Evolutionary conservation across 2,888 invertebrate species (phyloP), one percentile per base, ranked within the genome.

Genomic region (Timema cristinae): DNA sequence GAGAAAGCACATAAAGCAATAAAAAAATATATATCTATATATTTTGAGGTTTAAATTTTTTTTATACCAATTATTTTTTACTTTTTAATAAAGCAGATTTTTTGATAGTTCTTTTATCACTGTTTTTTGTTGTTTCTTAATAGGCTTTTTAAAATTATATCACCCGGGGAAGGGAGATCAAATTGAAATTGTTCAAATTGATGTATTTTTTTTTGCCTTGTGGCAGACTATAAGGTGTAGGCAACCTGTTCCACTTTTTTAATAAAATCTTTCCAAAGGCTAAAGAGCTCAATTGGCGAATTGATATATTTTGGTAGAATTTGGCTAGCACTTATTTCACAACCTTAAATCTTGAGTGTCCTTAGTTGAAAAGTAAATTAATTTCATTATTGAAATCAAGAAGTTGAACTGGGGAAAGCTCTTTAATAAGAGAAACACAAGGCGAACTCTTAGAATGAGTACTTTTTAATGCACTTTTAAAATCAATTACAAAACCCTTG

Each of bases 141-240:
- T 32, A 32, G 32, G 32, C 32, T 79, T 72, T 78, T 78, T n/a
- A 79, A 81, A 70, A 88, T 84, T 71, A 83, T 76, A 79, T 86
- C 87, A 81, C 89, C 89, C 10, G 89, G 89, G 0, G 90, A 90
- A 4, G 85, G 85, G 59, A 83, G 83, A 50, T 84, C 81, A 81
- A 90, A 90, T 74, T 84, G 82, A 66, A 72, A 72, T 32, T 47
- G 56, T 50, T 32, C 16, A 16, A n/a, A 72, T 16, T 49, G 69
- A 76, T 75, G 66, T 76, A 68, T 50, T 79, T 67, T 11, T 77
- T 76, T 7, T 79, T 77, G 61, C n/a, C 74, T 56, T 75, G 16
- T 51, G 70, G 48, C 32, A 11, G 2, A 68, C n/a, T 50, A 32
- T 69, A 61, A 7, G 69, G 69, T 9, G 13, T 13, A 11, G 68